Evolutionary conservation across 64 coral and sea anemone genomes (phyloP), one percentile per base, ranked within the genome.

Genomic region (Montipora sp.): DNA sequence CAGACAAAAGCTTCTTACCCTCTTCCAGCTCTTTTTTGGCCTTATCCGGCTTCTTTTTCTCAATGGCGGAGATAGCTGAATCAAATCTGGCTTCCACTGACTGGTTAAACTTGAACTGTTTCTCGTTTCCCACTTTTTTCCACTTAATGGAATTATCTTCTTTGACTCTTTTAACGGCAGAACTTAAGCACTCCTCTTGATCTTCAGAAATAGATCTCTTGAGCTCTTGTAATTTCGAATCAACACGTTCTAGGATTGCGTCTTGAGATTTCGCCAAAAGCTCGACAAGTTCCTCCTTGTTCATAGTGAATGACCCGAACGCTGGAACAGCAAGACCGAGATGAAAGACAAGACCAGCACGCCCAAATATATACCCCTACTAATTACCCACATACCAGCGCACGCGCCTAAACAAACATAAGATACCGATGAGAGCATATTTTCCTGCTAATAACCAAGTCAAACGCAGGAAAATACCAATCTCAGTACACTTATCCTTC

Each of bases 51-150:
- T 53, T 90, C 47, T 46, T 81, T 47, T 73, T 81, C 2, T 92
- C 80, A 73, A 84, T 83, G 80, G 51, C 48, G 9, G 50, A 47
- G 46, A 22, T 14, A 73, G 90, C 81, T 58, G 43, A 79, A 76
- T 92, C 80, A 36, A 84, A 58, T 68, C 84, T 84, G 43, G 73
- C 53, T 78, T 78, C 78, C 53, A 92, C 66, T 10, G 90, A 87
- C 13, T 86, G 72, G 81, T 92, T 92, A 46, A 92, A 92, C 65
- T 77, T 46, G 78, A 63, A 9, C 48, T 79, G 83, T 45, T 87
- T 19, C 75, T 77, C 57, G 50, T 87, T 43, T 48, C 91, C 72
- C 44, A 68, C 77, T 80, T 91, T 83, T 60, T 87, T 79, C 83
- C 20, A 87, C 43, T 50, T 7, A 60, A 58, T 8, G 77, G 55